Base-by-base conservation (phyloP, 1,140 invertebrate genomes). In the Heliconius himera region DNA sequence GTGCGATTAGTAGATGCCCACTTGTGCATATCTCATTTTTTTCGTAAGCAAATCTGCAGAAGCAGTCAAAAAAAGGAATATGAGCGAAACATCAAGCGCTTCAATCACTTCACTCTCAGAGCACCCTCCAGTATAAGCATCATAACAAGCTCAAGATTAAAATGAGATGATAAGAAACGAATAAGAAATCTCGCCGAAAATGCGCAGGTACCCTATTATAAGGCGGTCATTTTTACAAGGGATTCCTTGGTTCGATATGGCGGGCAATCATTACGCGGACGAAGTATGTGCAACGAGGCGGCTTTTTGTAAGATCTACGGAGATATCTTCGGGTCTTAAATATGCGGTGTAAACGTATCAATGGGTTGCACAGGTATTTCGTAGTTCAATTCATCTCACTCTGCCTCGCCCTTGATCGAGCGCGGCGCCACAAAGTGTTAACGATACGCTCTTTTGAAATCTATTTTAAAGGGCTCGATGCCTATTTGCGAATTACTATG, bases 181-280 rank as follows among this genome's bases (percentile, higher is more conserved):
- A 91, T 92, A 87, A 87, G 90, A 91, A 92, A 94, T 93, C 90
- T 93, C 87, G 85, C 90, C 91, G 88, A 93, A 92, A 93, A 91
- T 91, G 89, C 88, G 85, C 82, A 79, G 83, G 84, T 85, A 89
- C 87, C 87, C 87, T 90, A 91, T 91, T 92, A 93, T 88, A 84
- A 88, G 81, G 85, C 89, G 90, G 93, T 93, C 90, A 93, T 93
- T 91, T 84, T 92, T 92, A 87, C 85, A 93, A 93, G 92, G 90
- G 90, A 93, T 92, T 92, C 90, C 80, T 86, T 73, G 74, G 82
- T 88, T 89, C 87, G 92, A 93, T 93, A 93, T 90, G 92, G 87
- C 80, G 83, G 83, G 88, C 90, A 93, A 93, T 93, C 89, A 93
- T 93, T 93, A 93, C 87, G 74, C 80, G 72, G 84, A 70, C 84